Evolutionary conservation across 1,140 invertebrate species (phyloP).

Genomic region (Lucilia sericata): DNA sequence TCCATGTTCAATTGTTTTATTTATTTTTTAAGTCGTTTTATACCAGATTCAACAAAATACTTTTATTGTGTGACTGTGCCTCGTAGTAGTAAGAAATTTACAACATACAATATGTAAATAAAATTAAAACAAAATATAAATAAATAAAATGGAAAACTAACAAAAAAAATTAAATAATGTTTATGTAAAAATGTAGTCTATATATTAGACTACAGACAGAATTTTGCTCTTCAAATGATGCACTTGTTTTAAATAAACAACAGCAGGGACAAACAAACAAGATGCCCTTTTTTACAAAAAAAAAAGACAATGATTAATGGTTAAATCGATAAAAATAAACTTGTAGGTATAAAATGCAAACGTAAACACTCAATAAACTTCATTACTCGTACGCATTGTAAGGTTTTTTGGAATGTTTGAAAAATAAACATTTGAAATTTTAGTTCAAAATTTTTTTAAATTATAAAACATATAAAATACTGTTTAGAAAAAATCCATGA

Average conservation of each 20-base stretch:
- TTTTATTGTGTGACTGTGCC: neutral
- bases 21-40: neutral
- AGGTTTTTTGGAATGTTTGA: no score
- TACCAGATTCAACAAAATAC: neutral
- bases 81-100: neutral
- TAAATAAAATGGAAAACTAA: constrained; percentile 5
- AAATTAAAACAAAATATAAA: neutral
- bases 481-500: no score
- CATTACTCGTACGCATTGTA: no score
- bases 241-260: neutral
- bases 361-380: neutral
- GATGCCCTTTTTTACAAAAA: neutral
- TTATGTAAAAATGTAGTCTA: neutral
- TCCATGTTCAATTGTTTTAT: neutral
- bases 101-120: neutral
- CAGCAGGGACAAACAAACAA: neutral
- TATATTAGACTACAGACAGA: neutral
- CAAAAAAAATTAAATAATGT: neutral
- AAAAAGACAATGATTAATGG: neutral
- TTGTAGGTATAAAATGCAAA: neutral
- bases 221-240: neutral
- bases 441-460: no score
- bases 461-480: no score
- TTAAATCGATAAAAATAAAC: neutral
- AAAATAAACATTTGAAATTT: no score